Base-by-base conservation (phyloP, 2,797 vertebrate species). In the Platyrinchus mystaceus region DNA sequence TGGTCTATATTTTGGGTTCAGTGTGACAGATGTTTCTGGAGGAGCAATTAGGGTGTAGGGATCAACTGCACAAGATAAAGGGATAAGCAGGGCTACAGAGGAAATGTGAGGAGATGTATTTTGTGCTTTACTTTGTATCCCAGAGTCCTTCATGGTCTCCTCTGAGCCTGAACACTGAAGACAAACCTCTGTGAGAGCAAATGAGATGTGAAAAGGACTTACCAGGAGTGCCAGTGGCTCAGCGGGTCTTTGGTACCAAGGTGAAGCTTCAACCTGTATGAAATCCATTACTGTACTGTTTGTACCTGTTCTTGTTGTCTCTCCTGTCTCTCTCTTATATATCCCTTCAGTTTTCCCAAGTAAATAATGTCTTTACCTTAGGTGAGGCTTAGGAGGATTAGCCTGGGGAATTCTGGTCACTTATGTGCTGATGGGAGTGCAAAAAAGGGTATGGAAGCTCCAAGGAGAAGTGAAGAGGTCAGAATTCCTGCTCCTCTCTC, bases 201-300 rank as follows among this genome's bases (percentile, higher is more conserved):
- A 41, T 1, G 1, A 47, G 7, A 15, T 7, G 4, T 19, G 64
- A 10, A 27, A 56, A 41, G 11, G 49, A 22, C 0, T 0, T 20
- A 2, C 10, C 3, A 11, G 41, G 28, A 71, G 36, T n/a, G 7
- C 18, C 32, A 3, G 3, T 8, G n/a, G 66, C 67, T 55, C 60
- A 22, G 28, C 21, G 16, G 11, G 13, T 21, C 47, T 44, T 17
- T 32, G 13, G 15, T 9, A 22, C 10, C 41, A 34, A 24, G 34
- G 8, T 5, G 11, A n/a, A 82, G 34, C 36, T 81, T 28, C 39
- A 60, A 20, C 6, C 26, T 41, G 7, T 20, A 7, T 46, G 69
- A 71, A 50, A 71, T 27, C 47, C 10, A 9, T 64, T 13, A 14
- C 37, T 24, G 17, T 21, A 7, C 13, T 50, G 6, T 14, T 56